phyloP scores from a whole-genome alignment of 2,888 invertebrate species.

The Trissonchulus sp. region DNA sequence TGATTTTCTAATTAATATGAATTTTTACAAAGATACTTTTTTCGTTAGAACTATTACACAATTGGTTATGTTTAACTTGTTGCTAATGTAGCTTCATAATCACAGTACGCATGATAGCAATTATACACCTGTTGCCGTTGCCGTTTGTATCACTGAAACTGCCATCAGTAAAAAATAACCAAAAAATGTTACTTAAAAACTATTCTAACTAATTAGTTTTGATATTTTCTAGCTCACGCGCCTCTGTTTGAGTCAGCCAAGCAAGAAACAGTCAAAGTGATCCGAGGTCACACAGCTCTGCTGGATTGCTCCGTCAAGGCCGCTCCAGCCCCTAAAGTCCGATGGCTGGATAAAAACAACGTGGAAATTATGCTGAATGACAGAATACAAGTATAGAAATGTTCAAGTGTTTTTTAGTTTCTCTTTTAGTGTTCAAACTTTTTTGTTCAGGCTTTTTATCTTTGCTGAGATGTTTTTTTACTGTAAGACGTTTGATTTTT shows the following conservation, averaged over 20 bases:
- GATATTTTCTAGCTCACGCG: slow-evolving; percentile 42
- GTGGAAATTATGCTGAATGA: slow-evolving; percentile 35
- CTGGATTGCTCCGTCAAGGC: slow-evolving; percentile 49
- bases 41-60: too few relatives aligned
- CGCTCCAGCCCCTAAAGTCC: slow-evolving; percentile 46
- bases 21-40: too few relatives aligned
- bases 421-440: slow-evolving; percentile 33
- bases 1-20: too few relatives aligned
- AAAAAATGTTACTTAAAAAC: too few relatives aligned
- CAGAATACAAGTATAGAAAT: slow-evolving; percentile 41
- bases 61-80: too few relatives aligned
- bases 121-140: too few relatives aligned
- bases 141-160: too few relatives aligned
- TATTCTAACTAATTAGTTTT: background rate
- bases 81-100: too few relatives aligned
- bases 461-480: too few relatives aligned
- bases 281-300: slow-evolving; percentile 40
- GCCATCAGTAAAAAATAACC: too few relatives aligned
- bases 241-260: slow-evolving; percentile 46
- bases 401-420: background rate
- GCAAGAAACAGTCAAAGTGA: slow-evolving; percentile 44
- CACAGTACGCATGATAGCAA: too few relatives aligned
- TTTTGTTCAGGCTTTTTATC: slow-evolving; percentile 25
- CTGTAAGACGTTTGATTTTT: too few relatives aligned
- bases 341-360: slow-evolving; percentile 49